Conservation (phyloP, 2,797 vertebrate genomes). For the Hippopotamyrus pictus region DNA sequence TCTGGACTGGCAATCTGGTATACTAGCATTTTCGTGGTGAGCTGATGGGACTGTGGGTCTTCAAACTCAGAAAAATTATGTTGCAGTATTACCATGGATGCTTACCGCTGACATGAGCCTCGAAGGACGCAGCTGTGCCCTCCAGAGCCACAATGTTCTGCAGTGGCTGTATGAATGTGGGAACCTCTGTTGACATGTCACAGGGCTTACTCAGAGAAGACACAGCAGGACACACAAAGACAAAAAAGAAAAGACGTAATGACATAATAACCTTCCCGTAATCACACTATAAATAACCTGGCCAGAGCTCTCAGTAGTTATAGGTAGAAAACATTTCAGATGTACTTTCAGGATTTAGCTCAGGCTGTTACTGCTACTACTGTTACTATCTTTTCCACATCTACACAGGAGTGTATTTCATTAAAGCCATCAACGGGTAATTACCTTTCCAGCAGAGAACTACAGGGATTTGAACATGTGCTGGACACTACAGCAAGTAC, state of each 20-base stretch:
- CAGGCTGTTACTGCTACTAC: not conserved
- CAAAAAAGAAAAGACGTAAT: not conserved
- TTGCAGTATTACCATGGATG: not conserved
- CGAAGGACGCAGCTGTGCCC: constrained; percentile 96
- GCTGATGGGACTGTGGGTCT: not conserved
- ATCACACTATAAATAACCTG: not conserved
- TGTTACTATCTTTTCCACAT: not conserved
- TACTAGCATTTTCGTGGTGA: not conserved
- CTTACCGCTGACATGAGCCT: constrained; percentile 97
- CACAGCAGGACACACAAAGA: constrained; percentile 25
- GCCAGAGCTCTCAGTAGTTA: not conserved
- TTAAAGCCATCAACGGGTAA: not conserved
- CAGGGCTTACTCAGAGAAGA: constrained; percentile 75
- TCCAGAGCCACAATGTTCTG: constrained; percentile 97
- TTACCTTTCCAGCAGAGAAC: not conserved
- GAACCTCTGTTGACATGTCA: constrained; percentile 88
- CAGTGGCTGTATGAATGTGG: constrained; percentile 91
- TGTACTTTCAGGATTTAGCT: not conserved
- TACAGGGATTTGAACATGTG: not conserved
- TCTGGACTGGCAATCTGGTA: not conserved
- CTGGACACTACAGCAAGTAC: not conserved
- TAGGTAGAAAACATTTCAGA: not conserved
- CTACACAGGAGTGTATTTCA: not conserved
- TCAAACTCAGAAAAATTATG: not conserved
- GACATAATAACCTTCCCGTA: not conserved